Evolutionary conservation across 2,888 invertebrate genomes (phyloP).

Genomic region (Atethmia centrago): DNA sequence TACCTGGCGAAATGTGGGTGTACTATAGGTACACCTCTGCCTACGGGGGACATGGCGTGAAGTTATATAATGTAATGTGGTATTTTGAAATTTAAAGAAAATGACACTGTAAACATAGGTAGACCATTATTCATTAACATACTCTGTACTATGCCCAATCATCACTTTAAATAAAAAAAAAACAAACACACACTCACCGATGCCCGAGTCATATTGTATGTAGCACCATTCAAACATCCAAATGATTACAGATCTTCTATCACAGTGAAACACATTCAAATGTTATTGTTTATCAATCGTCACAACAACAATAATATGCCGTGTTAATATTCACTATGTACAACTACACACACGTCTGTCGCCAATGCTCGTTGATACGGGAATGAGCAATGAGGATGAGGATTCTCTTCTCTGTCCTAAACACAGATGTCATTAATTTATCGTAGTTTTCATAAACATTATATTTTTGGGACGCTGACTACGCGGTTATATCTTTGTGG

Average conservation of each 20-base stretch:
- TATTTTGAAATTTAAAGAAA: not conserved
- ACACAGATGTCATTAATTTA: slow-evolving; percentile 32
- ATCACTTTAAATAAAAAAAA: not conserved
- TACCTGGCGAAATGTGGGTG: not conserved
- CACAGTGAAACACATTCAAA: slow-evolving; percentile 33
- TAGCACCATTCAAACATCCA: slow-evolving; percentile 30
- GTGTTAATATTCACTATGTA: slow-evolving; percentile 45
- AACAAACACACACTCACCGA: slow-evolving; percentile 45
- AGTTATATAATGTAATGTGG: not conserved
- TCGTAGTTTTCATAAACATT: slow-evolving; percentile 23
- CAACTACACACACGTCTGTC: slow-evolving; percentile 36
- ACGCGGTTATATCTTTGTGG: not conserved
- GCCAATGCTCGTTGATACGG: slow-evolving; percentile 24
- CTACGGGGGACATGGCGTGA: not conserved
- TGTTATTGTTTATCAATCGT: slow-evolving; percentile 52
- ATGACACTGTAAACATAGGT: not conserved
- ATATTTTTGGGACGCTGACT: slow-evolving; percentile 14
- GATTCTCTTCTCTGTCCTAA: slow-evolving; percentile 41
- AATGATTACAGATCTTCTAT: slow-evolving; percentile 29
- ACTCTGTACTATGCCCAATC: not conserved
- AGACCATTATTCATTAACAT: not conserved
- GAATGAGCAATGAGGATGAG: slow-evolving; percentile 45
- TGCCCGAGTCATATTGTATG: slow-evolving; percentile 52
- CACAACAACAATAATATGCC: slow-evolving; percentile 33
- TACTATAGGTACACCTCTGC: not conserved